Percentiles rank a stretch among this genome's conserved stretches.
These are phyloP conservation scores for Onychomys arenicola DNA, from an alignment of 2,797 vertebrate genomes.

Conservation along the genomic window DNA sequence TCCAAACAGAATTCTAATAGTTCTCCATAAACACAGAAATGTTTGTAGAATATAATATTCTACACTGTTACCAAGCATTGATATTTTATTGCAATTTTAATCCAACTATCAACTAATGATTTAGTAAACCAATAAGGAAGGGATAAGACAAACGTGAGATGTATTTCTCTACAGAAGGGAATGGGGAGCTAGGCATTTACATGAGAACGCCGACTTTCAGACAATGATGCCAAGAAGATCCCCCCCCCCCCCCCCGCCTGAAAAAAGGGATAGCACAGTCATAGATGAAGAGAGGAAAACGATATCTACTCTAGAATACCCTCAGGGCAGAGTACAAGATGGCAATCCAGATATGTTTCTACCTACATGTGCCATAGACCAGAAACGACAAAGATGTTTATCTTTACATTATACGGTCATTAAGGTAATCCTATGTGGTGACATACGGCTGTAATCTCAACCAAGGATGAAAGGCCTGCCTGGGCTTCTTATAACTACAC, in stretches of 20 bases:
- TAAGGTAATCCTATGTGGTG: neutral
- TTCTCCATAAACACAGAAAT: conserved; percentile 28
- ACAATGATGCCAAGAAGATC: neutral
- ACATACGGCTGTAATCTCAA: neutral
- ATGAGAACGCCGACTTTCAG: neutral
- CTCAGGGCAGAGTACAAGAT: neutral
- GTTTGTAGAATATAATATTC: conserved; percentile 31
- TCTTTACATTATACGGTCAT: neutral
- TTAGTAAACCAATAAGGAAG: neutral
- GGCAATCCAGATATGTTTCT: neutral
- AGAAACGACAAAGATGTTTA: neutral
- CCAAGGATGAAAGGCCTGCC: neutral
- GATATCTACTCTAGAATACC: neutral
- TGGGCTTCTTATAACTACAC: neutral
- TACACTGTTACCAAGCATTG: neutral
- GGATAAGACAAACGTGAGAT: neutral
- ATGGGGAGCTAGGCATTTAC: neutral
- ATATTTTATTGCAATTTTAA: conserved; percentile 10
- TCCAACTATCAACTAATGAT: neutral
- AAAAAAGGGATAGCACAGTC: neutral
- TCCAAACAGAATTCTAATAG: conserved; percentile 19
- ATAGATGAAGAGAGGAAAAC: neutral
- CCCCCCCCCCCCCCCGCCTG: too few relatives aligned
- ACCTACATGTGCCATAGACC: neutral
- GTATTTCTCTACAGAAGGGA: conserved; percentile 5